phyloP scores from a whole-genome alignment of 2,888 invertebrate genomes.

The Pedicia rivosa region DNA sequence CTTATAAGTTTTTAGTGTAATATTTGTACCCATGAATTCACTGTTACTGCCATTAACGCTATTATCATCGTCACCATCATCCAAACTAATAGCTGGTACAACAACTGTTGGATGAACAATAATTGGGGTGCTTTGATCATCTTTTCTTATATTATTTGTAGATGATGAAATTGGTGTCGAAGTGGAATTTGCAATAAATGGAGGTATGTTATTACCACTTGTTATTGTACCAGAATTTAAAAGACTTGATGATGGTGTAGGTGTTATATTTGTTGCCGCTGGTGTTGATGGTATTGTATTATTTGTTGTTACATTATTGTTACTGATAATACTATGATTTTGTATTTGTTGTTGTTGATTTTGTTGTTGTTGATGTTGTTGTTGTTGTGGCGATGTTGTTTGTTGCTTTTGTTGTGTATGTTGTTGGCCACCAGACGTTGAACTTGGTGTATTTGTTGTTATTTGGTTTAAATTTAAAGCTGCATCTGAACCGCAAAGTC shows the following conservation, averaged over 20 bases:
- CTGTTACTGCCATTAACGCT: constrained; percentile 4
- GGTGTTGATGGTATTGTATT: constrained; percentile 1
- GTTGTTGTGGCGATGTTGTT: neutral
- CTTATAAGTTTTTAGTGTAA: too few relatives aligned
- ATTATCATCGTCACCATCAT: constrained; percentile 2
- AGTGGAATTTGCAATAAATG: too few relatives aligned
- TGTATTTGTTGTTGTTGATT: constrained; percentile 17
- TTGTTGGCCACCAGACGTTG: constrained; percentile 19
- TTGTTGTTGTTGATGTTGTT: constrained; percentile 28
- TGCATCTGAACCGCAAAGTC: constrained; percentile 28
- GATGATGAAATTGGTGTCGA: neutral
- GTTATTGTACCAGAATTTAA: neutral
- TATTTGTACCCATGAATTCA: neutral
- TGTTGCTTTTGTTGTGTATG: constrained; percentile 26
- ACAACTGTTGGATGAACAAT: neutral
- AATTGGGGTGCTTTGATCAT: constrained; percentile 8
- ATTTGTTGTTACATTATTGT: neutral
- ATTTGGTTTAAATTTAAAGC: constrained; percentile 26
- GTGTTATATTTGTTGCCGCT: neutral
- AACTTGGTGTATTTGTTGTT: constrained; percentile 15
- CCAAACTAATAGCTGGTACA: neutral
- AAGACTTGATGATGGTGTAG: neutral
- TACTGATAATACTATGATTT: constrained; percentile 6
- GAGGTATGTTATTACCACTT: too few relatives aligned
- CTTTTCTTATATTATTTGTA: constrained; percentile 1